phyloP scores from a whole-genome alignment of 2,888 invertebrate species.

The Diarsia dahlii region DNA sequence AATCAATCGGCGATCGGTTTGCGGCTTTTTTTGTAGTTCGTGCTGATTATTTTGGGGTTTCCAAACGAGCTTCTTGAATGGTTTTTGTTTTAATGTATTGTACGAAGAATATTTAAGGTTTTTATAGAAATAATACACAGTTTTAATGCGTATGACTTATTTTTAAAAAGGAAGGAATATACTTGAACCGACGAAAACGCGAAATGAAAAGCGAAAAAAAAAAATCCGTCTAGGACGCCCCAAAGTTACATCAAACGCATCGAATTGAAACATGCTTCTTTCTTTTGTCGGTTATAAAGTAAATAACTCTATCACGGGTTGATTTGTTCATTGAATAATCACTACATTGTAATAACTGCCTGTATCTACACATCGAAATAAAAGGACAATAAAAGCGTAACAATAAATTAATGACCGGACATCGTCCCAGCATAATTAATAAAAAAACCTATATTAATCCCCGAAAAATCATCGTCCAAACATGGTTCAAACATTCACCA shows the following conservation, averaged over 20 bases:
- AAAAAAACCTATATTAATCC: slow-evolving; percentile 14
- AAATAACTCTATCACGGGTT: background rate
- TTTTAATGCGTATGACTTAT: background rate
- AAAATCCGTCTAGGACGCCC: too few species aligned
- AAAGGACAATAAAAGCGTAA: background rate
- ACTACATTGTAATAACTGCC: background rate
- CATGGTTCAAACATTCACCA: slow-evolving; percentile 1
- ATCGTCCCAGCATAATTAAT: background rate
- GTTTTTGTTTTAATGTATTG: background rate
- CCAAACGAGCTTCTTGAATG: slow-evolving; percentile 5
- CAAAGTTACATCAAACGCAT: too few species aligned
- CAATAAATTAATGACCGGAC: background rate
- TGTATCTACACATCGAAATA: background rate
- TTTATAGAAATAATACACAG: background rate
- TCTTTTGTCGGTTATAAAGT: background rate
- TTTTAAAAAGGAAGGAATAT: background rate
- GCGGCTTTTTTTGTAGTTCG: slow-evolving; percentile 58
- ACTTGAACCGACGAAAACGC: too few species aligned
- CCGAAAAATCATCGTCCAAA: slow-evolving; percentile 10
- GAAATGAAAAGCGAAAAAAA: too few species aligned
- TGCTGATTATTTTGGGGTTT: slow-evolving; percentile 35
- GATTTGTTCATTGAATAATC: background rate
- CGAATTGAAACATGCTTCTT: too few species aligned
- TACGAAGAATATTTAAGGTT: background rate
- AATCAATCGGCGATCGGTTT: slow-evolving; percentile 79